A percentile compares a stretch with the other conserved stretches of the same genome.
These are phyloP conservation scores for Dasyornis broadbenti DNA, from an alignment of 2,113 vertebrate species.

Conservation along the genomic window DNA sequence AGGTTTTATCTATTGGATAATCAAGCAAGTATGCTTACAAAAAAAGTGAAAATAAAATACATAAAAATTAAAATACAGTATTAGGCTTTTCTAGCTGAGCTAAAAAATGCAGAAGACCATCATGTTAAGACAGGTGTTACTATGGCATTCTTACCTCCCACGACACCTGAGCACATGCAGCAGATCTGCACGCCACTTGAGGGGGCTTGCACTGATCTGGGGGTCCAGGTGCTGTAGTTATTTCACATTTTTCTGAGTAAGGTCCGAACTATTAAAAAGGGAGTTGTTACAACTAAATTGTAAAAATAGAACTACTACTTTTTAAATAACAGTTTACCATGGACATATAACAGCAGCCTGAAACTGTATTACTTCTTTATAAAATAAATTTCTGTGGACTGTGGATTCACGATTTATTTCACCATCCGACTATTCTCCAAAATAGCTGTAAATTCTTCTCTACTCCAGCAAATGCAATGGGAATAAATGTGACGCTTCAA, in stretches of 20 bases:
- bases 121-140: not conserved
- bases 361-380: not conserved
- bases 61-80: not conserved
- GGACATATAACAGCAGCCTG: not conserved
- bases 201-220: constrained; percentile 88
- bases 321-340: not conserved
- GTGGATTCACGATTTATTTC: not conserved
- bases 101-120: not conserved
- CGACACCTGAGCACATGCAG: constrained; percentile 86
- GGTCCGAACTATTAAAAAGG: constrained; percentile 81
- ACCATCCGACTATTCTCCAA: not conserved
- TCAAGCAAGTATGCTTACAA: not conserved
- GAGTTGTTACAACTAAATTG: not conserved
- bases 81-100: not conserved
- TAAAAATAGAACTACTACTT: not conserved
- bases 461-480: not conserved
- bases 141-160: constrained; percentile 86
- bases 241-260: constrained; percentile 86
- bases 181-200: constrained; percentile 84
- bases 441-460: not conserved
- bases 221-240: constrained; percentile 89
- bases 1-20: not conserved
- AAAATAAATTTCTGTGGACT: not conserved
- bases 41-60: not conserved
- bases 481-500: not conserved